These are phyloP conservation scores for Pedetes capensis DNA, from an alignment of 2,113 vertebrate species.

Conservation along the genomic window DNA sequence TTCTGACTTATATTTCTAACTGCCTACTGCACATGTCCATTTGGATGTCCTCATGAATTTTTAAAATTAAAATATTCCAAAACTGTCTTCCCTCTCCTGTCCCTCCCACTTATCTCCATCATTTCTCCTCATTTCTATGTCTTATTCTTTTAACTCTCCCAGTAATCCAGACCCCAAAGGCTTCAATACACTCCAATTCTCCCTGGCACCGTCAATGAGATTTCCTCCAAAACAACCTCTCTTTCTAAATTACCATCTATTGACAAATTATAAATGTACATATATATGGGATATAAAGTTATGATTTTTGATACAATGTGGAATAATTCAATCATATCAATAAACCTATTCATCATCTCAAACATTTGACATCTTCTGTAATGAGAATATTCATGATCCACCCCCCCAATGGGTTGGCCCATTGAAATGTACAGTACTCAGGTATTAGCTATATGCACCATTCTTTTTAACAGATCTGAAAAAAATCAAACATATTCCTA, in stretches of 20 bases:
- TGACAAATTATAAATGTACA: neutral
- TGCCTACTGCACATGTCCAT: neutral
- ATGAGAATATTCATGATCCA: neutral
- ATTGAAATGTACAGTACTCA: neutral
- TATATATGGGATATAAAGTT: neutral
- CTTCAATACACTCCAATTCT: too few relatives aligned
- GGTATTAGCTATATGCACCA: neutral
- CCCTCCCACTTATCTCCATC: neutral
- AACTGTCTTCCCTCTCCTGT: neutral
- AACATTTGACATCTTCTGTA: neutral
- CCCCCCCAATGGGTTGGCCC: neutral
- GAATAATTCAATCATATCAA: neutral
- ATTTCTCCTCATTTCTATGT: neutral
- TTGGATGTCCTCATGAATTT: neutral
- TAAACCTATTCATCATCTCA: neutral
- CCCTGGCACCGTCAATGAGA: neutral
- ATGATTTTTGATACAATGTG: neutral
- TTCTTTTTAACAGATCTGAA: neutral
- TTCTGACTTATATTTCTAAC: neutral
- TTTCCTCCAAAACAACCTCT: neutral
- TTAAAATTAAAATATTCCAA: neutral
- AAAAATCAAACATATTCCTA: neutral
- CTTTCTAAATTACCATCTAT: neutral
- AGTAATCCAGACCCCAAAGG: neutral
- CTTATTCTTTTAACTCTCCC: neutral